Conservation (phyloP, 2,113 vertebrate genomes). For the Scatophagus argus region DNA sequence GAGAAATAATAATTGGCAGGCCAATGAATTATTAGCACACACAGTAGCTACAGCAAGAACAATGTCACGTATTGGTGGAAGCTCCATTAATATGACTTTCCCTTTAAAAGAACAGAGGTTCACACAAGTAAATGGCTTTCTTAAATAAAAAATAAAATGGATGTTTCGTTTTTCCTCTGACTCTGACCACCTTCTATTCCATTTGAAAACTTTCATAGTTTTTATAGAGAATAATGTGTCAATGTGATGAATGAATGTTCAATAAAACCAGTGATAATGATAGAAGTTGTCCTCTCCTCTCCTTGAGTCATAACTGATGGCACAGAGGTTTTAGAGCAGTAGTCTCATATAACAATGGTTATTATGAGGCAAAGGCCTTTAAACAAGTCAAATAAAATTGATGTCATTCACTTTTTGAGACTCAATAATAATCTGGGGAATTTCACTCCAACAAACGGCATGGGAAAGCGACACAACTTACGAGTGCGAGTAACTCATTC, state of each 20-base stretch:
- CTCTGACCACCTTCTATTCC: slow-evolving; percentile 62
- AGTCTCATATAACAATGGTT: slow-evolving; percentile 80
- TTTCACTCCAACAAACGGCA: slow-evolving; percentile 90
- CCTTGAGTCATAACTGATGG: slow-evolving; percentile 79
- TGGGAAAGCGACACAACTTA: slow-evolving; percentile 90
- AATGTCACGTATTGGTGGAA: slow-evolving; percentile 63
- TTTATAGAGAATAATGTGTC: slow-evolving; percentile 76
- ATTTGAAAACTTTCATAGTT: slow-evolving; percentile 69
- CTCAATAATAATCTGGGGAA: slow-evolving; percentile 80
- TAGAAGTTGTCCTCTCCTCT: slow-evolving; percentile 79
- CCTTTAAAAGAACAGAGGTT: slow-evolving; percentile 71
- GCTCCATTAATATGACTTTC: slow-evolving; percentile 71
- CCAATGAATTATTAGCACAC: slow-evolving; percentile 81
- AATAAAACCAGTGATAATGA: slow-evolving; percentile 74
- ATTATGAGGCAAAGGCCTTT: slow-evolving; percentile 78
- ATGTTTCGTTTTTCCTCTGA: slow-evolving; percentile 44
- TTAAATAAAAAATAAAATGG: slow-evolving; percentile 67
- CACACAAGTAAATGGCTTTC: slow-evolving; percentile 69
- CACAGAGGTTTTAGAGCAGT: slow-evolving; percentile 59
- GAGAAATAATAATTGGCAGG: slow-evolving; percentile 78
- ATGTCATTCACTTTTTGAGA: slow-evolving; percentile 82
- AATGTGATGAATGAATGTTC: slow-evolving; percentile 74
- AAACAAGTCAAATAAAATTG: slow-evolving; percentile 85
- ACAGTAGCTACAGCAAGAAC: slow-evolving; percentile 64
- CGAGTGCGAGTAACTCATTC: slow-evolving; percentile 92